Percentiles rank a stretch among this genome's conserved stretches.
phyloP scores from a whole-genome alignment of 35 echinoderm and acorn worm species.

The Apostichopus parvimensis region DNA sequence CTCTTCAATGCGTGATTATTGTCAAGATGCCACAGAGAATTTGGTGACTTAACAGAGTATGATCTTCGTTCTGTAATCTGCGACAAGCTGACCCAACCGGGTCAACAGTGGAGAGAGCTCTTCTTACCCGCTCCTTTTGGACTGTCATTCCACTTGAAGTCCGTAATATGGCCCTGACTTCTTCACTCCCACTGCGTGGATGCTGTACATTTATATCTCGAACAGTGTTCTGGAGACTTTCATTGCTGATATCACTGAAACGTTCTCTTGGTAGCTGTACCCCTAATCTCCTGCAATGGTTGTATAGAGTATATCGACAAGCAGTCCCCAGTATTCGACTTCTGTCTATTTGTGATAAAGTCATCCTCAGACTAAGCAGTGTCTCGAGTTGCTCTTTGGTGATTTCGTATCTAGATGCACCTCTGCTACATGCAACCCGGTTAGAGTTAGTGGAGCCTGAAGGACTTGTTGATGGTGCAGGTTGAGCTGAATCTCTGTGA shows the following conservation, averaged over 20 bases:
- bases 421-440: background rate
- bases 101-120: background rate
- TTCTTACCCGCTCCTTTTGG: slow-evolving; percentile 23
- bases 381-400: background rate
- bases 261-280: slow-evolving; percentile 15
- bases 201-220: slow-evolving; percentile 9
- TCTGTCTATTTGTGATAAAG: slow-evolving; percentile 16
- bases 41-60: slow-evolving; percentile 44
- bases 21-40: slow-evolving; percentile 42
- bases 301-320: slow-evolving; percentile 26
- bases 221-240: background rate
- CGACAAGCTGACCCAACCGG: slow-evolving; percentile 4
- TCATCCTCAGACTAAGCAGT: slow-evolving; percentile 16
- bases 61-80: slow-evolving; percentile 14
- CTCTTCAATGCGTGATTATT: slow-evolving; percentile 54
- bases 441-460: background rate
- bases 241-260: slow-evolving; percentile 14
- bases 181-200: slow-evolving; percentile 48
- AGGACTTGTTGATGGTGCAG: background rate
- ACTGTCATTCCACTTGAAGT: slow-evolving; percentile 35
- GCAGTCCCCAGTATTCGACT: slow-evolving; percentile 21
- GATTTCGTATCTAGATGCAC: slow-evolving; percentile 15
- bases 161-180: slow-evolving; percentile 10
- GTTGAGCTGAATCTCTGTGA: background rate
- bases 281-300: slow-evolving; percentile 17